Conservation (phyloP, 64 coral and sea anemone species). For the Porites australiensis region DNA sequence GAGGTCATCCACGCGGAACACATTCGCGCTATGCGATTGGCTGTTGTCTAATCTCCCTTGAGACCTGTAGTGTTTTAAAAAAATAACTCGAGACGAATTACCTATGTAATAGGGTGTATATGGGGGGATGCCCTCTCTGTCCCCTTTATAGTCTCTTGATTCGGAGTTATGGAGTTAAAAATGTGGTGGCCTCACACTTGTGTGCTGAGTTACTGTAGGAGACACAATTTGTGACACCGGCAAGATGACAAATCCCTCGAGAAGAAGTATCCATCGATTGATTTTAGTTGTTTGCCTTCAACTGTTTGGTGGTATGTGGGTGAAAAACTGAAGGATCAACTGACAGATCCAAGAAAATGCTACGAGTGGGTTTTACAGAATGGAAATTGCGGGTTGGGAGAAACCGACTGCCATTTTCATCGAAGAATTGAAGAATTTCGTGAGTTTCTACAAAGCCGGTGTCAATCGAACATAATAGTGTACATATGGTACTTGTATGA, state of each 20-base stretch:
- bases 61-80: too few species aligned
- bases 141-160: background rate
- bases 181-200: slow-evolving; percentile 39
- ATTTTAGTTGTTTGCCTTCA: slow-evolving; percentile 27
- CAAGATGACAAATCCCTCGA: background rate
- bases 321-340: slow-evolving; percentile 18
- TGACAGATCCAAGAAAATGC: slow-evolving; percentile 48
- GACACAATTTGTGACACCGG: slow-evolving; percentile 65
- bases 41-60: too few species aligned
- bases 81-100: too few species aligned
- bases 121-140: too few species aligned
- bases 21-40: too few species aligned
- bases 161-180: slow-evolving; percentile 29
- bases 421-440: slow-evolving; percentile 40
- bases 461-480: slow-evolving; percentile 57
- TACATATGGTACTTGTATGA: slow-evolving; percentile 58
- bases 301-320: slow-evolving; percentile 67
- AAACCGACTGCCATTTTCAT: slow-evolving; percentile 32
- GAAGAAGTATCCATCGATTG: slow-evolving; percentile 30
- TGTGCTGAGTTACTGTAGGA: slow-evolving; percentile 32
- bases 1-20: too few species aligned
- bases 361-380: slow-evolving; percentile 15
- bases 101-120: too few species aligned
- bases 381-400: slow-evolving; percentile 2
- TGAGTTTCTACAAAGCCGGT: slow-evolving; percentile 30